These are phyloP conservation scores for Hippocampus comes DNA, from an alignment of 2,113 vertebrate genomes.

Conservation along the genomic window DNA sequence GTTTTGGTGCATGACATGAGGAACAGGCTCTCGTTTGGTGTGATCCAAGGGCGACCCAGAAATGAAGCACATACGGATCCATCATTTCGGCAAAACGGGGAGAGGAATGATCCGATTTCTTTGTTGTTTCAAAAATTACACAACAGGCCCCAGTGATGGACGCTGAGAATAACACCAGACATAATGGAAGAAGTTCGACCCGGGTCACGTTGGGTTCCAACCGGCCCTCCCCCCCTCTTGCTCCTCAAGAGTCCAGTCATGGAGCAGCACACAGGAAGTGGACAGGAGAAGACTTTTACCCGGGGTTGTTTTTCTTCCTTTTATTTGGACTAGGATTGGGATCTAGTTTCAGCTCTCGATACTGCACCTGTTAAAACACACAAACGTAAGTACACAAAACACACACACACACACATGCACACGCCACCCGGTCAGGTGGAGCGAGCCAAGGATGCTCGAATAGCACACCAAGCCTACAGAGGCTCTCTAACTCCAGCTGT, in stretches of 20 bases:
- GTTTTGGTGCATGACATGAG: neutral
- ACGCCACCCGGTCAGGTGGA: conserved; percentile 73
- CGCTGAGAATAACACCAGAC: conserved; percentile 31
- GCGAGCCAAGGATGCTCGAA: conserved; percentile 72
- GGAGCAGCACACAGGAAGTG: conserved; percentile 57
- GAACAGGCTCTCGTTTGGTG: neutral
- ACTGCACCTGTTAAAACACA: conserved; percentile 98
- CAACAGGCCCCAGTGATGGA: conserved; percentile 58
- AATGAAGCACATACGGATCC: neutral
- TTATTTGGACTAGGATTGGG: conserved; percentile 91
- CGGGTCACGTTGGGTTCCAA: conserved; percentile 52
- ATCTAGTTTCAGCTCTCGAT: conserved; percentile 94
- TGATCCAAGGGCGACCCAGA: neutral
- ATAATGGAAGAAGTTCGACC: neutral
- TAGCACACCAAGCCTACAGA: conserved; percentile 57
- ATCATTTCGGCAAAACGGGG: conserved; percentile 11
- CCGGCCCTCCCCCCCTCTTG: conserved; percentile 59
- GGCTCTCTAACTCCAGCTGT: conserved; percentile 54
- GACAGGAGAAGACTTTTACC: conserved; percentile 74
- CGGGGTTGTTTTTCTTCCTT: conserved; percentile 95
- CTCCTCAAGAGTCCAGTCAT: conserved; percentile 69
- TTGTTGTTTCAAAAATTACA: conserved; percentile 44
- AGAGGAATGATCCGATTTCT: conserved; percentile 24
- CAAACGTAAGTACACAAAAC: conserved; percentile 40
- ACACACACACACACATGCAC: neutral